phyloP scores from a whole-genome alignment of 2,888 invertebrate genomes.

The Campoletis raptor region DNA sequence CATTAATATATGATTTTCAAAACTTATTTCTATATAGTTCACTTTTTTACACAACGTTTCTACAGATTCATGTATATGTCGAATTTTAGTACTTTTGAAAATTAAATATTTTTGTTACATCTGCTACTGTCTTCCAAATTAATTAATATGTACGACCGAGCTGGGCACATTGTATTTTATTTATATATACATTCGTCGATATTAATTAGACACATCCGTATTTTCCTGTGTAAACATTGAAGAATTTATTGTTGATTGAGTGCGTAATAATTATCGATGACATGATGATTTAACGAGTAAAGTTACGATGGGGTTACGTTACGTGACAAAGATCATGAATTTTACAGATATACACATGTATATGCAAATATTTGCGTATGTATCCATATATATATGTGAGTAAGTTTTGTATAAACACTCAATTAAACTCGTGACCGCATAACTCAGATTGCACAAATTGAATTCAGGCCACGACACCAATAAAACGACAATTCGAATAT shows the following conservation, averaged over 20 bases:
- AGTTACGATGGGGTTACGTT: constrained; percentile 16
- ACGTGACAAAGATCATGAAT: neutral
- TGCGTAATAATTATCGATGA: constrained; percentile 4
- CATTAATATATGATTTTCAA: too few species aligned
- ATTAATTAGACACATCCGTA: neutral
- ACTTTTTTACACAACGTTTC: neutral
- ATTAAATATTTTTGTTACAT: neutral
- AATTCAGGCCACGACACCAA: constrained; percentile 1
- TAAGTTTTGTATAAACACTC: neutral
- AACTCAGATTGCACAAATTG: neutral
- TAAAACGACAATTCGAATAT: neutral
- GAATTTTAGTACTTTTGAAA: neutral
- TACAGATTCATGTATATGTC: neutral
- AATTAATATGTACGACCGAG: neutral
- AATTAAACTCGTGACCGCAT: constrained; percentile 8
- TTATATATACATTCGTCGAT: neutral
- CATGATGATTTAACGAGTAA: constrained; percentile 1
- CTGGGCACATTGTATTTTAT: neutral
- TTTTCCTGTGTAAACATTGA: neutral
- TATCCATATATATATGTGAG: neutral
- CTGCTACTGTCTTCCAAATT: neutral
- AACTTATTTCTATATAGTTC: too few species aligned
- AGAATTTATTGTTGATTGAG: neutral
- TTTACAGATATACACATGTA: neutral
- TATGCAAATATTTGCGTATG: neutral